Percentiles rank a stretch among this genome's conserved stretches.
Evolutionary conservation across 2,797 vertebrate genomes (phyloP).

Genomic region (Sitta carolinensis): DNA sequence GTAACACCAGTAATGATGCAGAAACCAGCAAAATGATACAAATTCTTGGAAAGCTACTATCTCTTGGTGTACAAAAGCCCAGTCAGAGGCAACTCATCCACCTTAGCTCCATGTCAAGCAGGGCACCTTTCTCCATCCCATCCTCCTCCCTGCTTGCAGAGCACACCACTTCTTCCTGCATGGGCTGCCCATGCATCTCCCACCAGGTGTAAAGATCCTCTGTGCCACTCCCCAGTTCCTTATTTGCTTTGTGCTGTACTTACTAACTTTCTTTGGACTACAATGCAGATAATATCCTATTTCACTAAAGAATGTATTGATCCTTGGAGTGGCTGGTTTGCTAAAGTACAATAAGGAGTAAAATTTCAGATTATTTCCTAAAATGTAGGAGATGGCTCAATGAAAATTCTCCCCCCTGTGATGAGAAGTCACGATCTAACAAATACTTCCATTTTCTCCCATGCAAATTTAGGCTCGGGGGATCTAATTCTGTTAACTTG

Average conservation of each 20-base stretch:
- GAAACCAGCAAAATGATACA: not conserved
- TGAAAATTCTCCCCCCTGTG: not conserved
- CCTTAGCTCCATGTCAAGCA: not conserved
- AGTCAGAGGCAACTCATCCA: not conserved
- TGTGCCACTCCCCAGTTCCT: not conserved
- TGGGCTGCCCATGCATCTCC: not conserved
- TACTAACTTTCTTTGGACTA: not conserved
- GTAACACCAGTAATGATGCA: not conserved
- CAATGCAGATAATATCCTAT: not conserved
- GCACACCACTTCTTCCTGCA: not conserved
- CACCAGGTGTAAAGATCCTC: not conserved
- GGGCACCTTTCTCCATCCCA: not conserved
- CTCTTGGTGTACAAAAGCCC: not conserved
- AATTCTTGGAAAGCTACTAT: not conserved
- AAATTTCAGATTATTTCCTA: not conserved
- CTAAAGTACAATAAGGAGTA: not conserved
- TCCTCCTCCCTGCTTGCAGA: not conserved
- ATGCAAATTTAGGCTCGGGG: not conserved
- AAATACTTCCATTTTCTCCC: not conserved
- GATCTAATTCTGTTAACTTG: not conserved
- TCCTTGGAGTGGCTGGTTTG: not conserved
- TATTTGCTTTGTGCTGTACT: slow-evolving; percentile 18
- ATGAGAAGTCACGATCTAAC: not conserved
- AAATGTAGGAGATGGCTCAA: not conserved
- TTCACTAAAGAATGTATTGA: not conserved